Percentiles rank a stretch among this genome's conserved stretches.
Conservation (phyloP, 2,113 vertebrate genomes). For the Myodes glareolus region DNA sequence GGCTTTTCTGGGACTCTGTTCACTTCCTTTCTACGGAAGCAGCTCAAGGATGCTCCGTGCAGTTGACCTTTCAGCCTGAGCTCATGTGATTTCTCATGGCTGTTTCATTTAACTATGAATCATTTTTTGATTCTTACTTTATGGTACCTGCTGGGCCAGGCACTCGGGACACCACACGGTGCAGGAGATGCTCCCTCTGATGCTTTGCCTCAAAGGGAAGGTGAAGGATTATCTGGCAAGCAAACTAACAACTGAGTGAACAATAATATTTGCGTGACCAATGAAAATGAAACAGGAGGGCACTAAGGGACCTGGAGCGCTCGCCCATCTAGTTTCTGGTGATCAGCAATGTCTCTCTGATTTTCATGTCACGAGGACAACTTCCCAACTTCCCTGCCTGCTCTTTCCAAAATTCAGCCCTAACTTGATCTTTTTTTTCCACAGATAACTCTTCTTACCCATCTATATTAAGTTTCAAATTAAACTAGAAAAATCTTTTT, state of each 20-base stretch:
- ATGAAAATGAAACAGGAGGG: neutral
- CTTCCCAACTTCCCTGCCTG: neutral
- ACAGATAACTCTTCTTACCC: neutral
- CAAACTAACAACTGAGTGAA: neutral
- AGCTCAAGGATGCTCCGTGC: neutral
- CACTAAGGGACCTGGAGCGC: neutral
- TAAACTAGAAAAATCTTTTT: constrained; percentile 15
- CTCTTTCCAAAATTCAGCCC: constrained; percentile 37
- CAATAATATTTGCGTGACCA: neutral
- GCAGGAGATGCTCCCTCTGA: neutral
- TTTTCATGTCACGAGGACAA: neutral
- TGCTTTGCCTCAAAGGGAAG: neutral
- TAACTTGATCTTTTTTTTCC: neutral
- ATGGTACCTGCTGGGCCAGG: neutral
- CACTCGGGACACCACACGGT: neutral
- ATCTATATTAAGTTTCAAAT: neutral
- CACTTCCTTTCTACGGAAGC: constrained; percentile 6
- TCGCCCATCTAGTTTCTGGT: neutral
- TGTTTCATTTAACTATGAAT: neutral
- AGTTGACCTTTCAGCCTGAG: neutral
- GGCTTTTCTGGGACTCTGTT: neutral
- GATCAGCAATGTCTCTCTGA: neutral
- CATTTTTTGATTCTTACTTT: neutral
- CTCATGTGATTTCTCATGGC: neutral
- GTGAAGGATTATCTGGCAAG: neutral